Conservation (phyloP, 2,888 invertebrate species). For the Azorinus chamasolen region DNA sequence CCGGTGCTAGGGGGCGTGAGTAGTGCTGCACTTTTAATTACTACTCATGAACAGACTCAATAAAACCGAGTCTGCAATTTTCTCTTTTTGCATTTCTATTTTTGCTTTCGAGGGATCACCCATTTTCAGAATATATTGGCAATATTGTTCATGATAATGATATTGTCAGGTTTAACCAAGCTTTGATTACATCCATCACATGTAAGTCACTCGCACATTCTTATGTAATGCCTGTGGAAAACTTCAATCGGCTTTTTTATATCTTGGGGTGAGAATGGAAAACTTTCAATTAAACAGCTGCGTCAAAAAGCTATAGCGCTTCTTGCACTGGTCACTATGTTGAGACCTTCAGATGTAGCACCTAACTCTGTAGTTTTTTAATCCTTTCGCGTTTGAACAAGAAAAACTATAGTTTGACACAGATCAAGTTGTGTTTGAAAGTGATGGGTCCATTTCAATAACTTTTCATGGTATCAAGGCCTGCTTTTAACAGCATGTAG, state of each 20-base stretch:
- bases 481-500: no score
- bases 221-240: constrained; percentile 18
- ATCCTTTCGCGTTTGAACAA: background rate
- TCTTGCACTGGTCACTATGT: constrained; percentile 16
- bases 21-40: no score
- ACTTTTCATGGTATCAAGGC: constrained; percentile 36
- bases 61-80: no score
- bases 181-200: constrained; percentile 15
- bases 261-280: constrained; percentile 3
- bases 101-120: no score
- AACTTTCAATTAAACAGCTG: constrained; percentile 7
- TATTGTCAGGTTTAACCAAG: constrained; percentile 15
- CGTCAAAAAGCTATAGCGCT: constrained; percentile 14
- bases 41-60: no score
- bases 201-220: constrained; percentile 1
- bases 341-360: constrained; percentile 21
- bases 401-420: background rate
- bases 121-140: no score
- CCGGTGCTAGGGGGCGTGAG: no score
- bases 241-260: constrained; percentile 9
- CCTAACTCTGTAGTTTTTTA: constrained; percentile 15
- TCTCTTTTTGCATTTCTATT: no score
- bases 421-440: constrained; percentile 4
- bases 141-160: no score
- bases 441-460: constrained; percentile 25